A percentile compares a stretch with the other conserved stretches of the same genome.
phyloP scores from a whole-genome alignment of 2,888 invertebrate genomes.

The Drosophila ustulata region DNA sequence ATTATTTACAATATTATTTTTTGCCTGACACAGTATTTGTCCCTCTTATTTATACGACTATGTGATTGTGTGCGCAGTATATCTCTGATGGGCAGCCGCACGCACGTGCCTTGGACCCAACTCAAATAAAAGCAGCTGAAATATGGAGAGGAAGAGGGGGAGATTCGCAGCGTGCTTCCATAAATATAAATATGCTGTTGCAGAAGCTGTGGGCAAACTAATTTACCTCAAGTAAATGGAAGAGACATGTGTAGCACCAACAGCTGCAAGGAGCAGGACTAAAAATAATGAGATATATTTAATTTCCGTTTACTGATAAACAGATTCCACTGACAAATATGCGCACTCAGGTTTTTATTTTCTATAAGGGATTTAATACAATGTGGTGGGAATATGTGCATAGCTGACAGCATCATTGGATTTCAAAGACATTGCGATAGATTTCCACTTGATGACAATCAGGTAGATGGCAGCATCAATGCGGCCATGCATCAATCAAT shows the following conservation, averaged over 20 bases:
- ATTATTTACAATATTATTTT: constrained; percentile 40
- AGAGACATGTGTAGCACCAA: constrained; percentile 45
- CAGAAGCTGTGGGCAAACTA: constrained; percentile 22
- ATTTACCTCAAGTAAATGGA: constrained; percentile 50
- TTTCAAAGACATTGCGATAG: constrained; percentile 40
- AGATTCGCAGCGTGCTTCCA: constrained; percentile 13
- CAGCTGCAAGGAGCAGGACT: neutral
- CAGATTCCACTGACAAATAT: constrained; percentile 33
- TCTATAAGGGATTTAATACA: constrained; percentile 18
- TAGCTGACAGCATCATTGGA: constrained; percentile 39
- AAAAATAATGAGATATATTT: constrained; percentile 62
- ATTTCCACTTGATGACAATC: constrained; percentile 40
- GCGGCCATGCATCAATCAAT: constrained; percentile 50
- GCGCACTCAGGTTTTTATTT: constrained; percentile 3
- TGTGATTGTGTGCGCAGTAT: neutral
- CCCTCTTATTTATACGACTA: constrained; percentile 15
- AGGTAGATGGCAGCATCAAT: constrained; percentile 37
- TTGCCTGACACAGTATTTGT: constrained; percentile 8
- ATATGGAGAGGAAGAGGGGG: neutral
- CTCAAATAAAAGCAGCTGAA: constrained; percentile 27
- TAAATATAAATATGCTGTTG: constrained; percentile 25
- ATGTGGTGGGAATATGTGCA: constrained; percentile 17
- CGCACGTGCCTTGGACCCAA: constrained; percentile 45
- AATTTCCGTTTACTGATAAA: constrained; percentile 66
- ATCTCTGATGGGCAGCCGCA: constrained; percentile 10